Conservation (phyloP, 2,113 vertebrate species). For the Saimiri boliviensis region DNA sequence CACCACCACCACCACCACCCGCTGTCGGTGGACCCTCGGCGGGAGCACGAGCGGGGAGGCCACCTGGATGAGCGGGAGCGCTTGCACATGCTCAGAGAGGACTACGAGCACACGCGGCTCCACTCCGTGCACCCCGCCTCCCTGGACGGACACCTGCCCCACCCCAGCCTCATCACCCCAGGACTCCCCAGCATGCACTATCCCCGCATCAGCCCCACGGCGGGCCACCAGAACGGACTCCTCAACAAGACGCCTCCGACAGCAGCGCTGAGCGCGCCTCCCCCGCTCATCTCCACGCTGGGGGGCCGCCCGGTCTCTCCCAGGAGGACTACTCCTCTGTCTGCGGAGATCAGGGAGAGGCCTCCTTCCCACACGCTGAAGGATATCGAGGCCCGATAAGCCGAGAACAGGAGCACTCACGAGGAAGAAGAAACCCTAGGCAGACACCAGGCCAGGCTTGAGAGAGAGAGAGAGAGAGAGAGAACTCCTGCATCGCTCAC, state of each 20-base stretch:
- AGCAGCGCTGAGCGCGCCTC: constrained; percentile 95
- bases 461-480: neutral
- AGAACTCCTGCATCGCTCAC: constrained; percentile 38
- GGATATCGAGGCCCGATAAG: constrained; percentile 97
- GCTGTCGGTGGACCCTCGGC: constrained; percentile 91
- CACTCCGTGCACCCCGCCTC: constrained; percentile 92
- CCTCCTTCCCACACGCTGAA: constrained; percentile 94
- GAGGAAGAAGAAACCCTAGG: constrained; percentile 41
- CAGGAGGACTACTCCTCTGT: constrained; percentile 96
- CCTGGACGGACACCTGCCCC: constrained; percentile 94
- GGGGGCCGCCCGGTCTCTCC: constrained; percentile 93
- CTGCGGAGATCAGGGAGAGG: constrained; percentile 94
- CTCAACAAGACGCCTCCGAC: constrained; percentile 96
- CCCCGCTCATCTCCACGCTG: constrained; percentile 95
- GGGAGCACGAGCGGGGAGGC: constrained; percentile 91
- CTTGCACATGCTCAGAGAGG: constrained; percentile 94
- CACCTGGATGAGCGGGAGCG: constrained; percentile 94
- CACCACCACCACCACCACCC: constrained; percentile 87
- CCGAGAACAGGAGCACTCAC: neutral
- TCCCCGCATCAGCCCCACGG: constrained; percentile 92
- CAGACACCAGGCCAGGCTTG: constrained; percentile 49
- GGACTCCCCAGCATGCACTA: constrained; percentile 98
- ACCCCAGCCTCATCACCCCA: constrained; percentile 90
- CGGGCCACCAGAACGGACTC: constrained; percentile 93
- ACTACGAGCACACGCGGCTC: constrained; percentile 93